Evolutionary conservation across 2,113 vertebrate genomes (phyloP).

Genomic region (Malurus elegans): DNA sequence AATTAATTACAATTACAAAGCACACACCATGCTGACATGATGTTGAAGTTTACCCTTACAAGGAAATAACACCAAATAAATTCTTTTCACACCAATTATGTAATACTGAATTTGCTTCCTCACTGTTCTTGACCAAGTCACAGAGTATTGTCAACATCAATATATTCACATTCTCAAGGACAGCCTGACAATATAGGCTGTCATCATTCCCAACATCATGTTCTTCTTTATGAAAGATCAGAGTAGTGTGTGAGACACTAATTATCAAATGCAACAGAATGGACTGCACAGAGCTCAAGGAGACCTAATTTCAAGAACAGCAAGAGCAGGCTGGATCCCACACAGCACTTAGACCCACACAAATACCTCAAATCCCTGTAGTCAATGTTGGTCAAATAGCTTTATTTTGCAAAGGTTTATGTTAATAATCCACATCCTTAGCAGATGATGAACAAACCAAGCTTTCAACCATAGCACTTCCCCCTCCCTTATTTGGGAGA

Average conservation of each 20-base stretch:
- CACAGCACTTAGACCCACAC: neutral
- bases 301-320: neutral
- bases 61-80: neutral
- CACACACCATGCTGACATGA: neutral
- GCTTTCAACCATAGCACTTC: neutral
- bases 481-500: neutral
- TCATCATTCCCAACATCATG: neutral
- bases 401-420: neutral
- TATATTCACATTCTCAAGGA: neutral
- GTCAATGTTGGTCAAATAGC: neutral
- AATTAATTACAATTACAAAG: constrained; percentile 52
- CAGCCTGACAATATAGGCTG: neutral
- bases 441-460: neutral
- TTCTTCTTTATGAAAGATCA: neutral
- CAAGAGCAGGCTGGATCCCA: neutral
- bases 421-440: neutral
- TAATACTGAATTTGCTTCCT: neutral
- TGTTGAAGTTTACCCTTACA: neutral
- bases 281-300: neutral
- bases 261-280: neutral
- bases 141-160: neutral
- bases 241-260: neutral
- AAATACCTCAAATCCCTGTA: neutral
- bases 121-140: neutral
- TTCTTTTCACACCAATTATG: neutral